Base-by-base conservation (phyloP, 2,797 vertebrate genomes). In the Potorous gilbertii region DNA sequence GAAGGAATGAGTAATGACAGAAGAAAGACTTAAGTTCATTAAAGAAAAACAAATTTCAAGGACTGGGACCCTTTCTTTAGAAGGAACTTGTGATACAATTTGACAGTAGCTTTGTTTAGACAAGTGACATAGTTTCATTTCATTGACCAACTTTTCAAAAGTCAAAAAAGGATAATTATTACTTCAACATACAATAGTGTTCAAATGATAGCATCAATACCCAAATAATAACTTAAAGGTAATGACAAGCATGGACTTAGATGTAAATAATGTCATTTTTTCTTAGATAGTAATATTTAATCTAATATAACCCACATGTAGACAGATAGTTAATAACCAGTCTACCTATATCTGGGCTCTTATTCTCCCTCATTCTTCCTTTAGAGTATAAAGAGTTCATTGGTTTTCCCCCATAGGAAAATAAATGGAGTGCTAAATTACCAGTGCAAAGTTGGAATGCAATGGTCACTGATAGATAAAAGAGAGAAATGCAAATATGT, bases 1-100 rank as follows among this genome's bases (percentile, higher is more conserved):
- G 94, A 98, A 98, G 96, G 90, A 98, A 98, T 98, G 97, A 98
- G 92, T 98, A 98, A 98, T 97, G 98, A 98, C 96, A 98, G 98
- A 97, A 95, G 96, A 97, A 98, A 98, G 96, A 97, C 95, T 98
- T 92, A 87, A 92, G 97, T 98, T 98, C 98, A 98, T 99, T 98
- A 98, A 99, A 98, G 97, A 98, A 98, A 99, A 99, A 98, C 98
- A 99, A 98, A 98, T 98, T 98, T 96, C 91, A 95, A 96, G 98
- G 55, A 96, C 97, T 98, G 96, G 98, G 98, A 98, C 97, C 96
- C 96, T 98, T 98, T 98, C 98, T 98, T 98, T 98, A 98, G 98
- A 98, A 97, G 96, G 93, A 98, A 27, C 34, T 96, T 98, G 97
- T 98, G 98, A 99, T 98, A 97, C 66, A 96, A 98, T 96, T 93